phyloP scores from a whole-genome alignment of 1,140 invertebrate species.

The Drosophila teissieri region DNA sequence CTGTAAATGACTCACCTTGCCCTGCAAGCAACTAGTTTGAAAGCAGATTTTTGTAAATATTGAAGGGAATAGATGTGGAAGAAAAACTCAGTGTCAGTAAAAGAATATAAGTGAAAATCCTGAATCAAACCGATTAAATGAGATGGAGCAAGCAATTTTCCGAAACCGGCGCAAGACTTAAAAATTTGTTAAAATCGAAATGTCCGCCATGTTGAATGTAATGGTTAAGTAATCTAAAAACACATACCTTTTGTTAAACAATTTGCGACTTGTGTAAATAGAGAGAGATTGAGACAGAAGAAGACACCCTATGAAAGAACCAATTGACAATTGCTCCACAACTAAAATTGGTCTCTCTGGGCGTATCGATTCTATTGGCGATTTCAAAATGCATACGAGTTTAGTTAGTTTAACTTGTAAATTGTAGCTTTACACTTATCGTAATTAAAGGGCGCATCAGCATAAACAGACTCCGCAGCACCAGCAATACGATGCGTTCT shows the following conservation, averaged over 20 bases:
- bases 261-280: slow-evolving; percentile 78
- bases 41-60: slow-evolving; percentile 74
- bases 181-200: slow-evolving; percentile 40
- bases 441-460: slow-evolving; percentile 65
- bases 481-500: slow-evolving; percentile 54
- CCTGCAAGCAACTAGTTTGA: slow-evolving; percentile 61
- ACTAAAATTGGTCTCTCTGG: slow-evolving; percentile 50
- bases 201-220: slow-evolving; percentile 76
- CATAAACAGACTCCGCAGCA: slow-evolving; percentile 18
- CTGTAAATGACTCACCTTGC: slow-evolving; percentile 70
- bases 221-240: slow-evolving; percentile 67
- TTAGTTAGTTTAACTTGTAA: slow-evolving; percentile 82
- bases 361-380: slow-evolving; percentile 61
- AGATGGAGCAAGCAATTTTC: slow-evolving; percentile 33
- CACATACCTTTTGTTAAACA: slow-evolving; percentile 66
- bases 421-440: slow-evolving; percentile 78
- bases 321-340: slow-evolving; percentile 47
- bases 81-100: slow-evolving; percentile 76
- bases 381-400: slow-evolving; percentile 73
- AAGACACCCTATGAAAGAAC: slow-evolving; percentile 50
- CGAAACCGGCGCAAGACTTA: slow-evolving; percentile 54
- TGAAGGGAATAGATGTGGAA: slow-evolving; percentile 20
- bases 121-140: slow-evolving; percentile 21
- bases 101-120: slow-evolving; percentile 21
- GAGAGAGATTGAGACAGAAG: slow-evolving; percentile 58